Evolutionary conservation across 2,113 vertebrate species (phyloP).

Genomic region (Dromiciops gliroides): DNA sequence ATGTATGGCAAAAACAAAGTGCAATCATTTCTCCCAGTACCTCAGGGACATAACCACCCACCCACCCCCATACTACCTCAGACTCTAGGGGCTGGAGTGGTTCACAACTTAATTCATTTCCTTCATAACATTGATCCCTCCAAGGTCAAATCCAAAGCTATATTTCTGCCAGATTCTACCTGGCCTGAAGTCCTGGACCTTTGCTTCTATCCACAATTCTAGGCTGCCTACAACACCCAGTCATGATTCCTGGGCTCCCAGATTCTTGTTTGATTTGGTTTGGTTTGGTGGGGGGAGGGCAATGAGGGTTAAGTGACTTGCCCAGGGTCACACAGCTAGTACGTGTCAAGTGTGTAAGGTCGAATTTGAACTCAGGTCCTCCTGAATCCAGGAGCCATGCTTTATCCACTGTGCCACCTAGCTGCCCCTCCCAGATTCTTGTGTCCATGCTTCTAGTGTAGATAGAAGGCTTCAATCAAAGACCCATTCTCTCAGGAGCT

Average conservation of each 20-base stretch:
- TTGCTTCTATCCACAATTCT: background rate
- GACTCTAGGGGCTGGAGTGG: background rate
- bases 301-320: too few species aligned
- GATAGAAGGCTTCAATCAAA: background rate
- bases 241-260: background rate
- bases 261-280: too few species aligned
- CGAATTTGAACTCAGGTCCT: too few species aligned
- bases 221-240: background rate
- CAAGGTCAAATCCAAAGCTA: background rate
- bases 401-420: too few species aligned
- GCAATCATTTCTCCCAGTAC: background rate
- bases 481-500: background rate
- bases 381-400: too few species aligned
- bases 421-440: too few species aligned
- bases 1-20: background rate
- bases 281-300: too few species aligned
- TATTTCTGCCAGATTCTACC: background rate
- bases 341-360: too few species aligned
- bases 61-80: background rate
- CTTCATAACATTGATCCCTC: background rate
- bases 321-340: too few species aligned
- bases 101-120: background rate
- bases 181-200: background rate
- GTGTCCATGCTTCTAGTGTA: background rate
- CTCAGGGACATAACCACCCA: background rate